Percentiles rank a stretch among this genome's conserved stretches.
These are phyloP conservation scores for Trichosurus vulpecula DNA, from an alignment of 2,797 vertebrate species.

Conservation along the genomic window DNA sequence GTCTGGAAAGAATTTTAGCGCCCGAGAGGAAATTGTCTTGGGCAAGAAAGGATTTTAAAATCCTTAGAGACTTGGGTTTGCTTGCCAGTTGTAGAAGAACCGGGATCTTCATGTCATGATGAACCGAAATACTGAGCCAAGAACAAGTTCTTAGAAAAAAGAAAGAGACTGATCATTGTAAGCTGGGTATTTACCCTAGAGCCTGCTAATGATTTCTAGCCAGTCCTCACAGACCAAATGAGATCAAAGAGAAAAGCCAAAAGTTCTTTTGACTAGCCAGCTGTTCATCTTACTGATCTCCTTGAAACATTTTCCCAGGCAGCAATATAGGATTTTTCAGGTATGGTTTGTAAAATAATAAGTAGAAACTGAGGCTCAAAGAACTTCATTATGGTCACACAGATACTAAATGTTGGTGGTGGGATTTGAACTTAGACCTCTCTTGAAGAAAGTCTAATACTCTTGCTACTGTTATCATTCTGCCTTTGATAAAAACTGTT, in stretches of 20 bases:
- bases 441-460: no score
- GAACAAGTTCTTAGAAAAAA: constrained; percentile 58
- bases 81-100: constrained; percentile 66
- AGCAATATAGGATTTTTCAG: not conserved
- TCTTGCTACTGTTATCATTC: no score
- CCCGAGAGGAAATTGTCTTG: constrained; percentile 61
- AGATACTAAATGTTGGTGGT: no score
- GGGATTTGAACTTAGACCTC: no score
- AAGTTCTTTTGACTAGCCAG: not conserved
- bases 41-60: constrained; percentile 74
- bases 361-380: not conserved
- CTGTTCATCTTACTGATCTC: not conserved
- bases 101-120: constrained; percentile 65
- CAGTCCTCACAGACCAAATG: constrained; percentile 13
- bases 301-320: not conserved
- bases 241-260: not conserved
- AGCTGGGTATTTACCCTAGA: constrained; percentile 31
- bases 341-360: not conserved
- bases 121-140: constrained; percentile 60
- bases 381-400: no score
- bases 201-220: not conserved
- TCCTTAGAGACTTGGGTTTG: constrained; percentile 59
- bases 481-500: no score
- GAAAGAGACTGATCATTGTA: constrained; percentile 32
- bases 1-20: constrained; percentile 70